phyloP scores from a whole-genome alignment of 1,140 invertebrate species.

The Papilio machaon region DNA sequence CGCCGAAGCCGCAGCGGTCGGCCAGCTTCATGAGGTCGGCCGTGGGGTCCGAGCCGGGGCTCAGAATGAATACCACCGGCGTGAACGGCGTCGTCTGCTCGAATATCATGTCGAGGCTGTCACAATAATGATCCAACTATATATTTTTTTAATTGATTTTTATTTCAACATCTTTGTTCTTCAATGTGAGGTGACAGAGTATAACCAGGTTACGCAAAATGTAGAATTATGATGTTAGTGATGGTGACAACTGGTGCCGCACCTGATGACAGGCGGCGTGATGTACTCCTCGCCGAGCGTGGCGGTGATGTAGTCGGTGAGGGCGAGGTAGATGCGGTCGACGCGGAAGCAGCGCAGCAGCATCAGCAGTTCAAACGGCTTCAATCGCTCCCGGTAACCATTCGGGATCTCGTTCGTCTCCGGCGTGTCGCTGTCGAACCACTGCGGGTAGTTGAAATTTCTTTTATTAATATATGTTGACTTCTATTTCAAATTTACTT shows the following conservation, averaged over 20 bases:
- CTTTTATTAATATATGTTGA: not conserved
- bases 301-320: conserved; percentile 90
- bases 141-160: not conserved
- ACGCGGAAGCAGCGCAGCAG: conserved; percentile 92
- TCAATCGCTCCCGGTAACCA: conserved; percentile 85
- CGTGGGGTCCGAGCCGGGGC: conserved; percentile 93
- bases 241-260: not conserved
- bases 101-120: conserved; percentile 89
- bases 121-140: conserved; percentile 30
- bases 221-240: too few species aligned
- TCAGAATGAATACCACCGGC: conserved; percentile 94
- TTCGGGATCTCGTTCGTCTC: conserved; percentile 87
- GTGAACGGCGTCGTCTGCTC: conserved; percentile 90
- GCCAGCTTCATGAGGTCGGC: conserved; percentile 94
- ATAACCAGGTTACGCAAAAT: too few species aligned
- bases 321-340: conserved; percentile 91
- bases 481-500: too few species aligned
- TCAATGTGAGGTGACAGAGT: too few species aligned
- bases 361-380: conserved; percentile 90
- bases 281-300: conserved; percentile 93
- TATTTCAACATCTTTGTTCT: too few species aligned
- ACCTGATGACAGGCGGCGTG: conserved; percentile 90
- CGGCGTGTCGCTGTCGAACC: conserved; percentile 91
- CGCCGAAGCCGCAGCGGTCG: conserved; percentile 86
- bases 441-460: conserved; percentile 80